Evolutionary conservation across 2,113 vertebrate genomes (phyloP), one percentile per base, ranked within the genome.

Genomic region (Coturnix japonica): DNA sequence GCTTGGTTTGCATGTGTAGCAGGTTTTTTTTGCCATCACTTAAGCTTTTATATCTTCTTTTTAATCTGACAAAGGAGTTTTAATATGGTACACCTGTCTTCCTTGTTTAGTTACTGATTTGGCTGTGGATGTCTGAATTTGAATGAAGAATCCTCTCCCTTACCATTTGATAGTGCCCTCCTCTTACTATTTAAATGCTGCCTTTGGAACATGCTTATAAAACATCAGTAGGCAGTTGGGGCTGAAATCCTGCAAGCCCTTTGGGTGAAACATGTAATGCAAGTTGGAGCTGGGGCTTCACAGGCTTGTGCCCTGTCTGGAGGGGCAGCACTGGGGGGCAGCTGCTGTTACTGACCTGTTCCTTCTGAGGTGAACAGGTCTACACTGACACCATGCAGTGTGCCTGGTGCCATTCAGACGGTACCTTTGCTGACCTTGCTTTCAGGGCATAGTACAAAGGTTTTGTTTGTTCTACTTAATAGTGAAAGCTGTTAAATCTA

Each of bases 221-320:
- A 35, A 23, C 39, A 11, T 6, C 18, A 11, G 14, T 2, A 59
- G 31, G 81, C 30, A 39, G 14, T 2, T 35, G 59, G 37, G 16
- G 46, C 15, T 47, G 1, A 7, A 31, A 10, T 39, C n/a, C 22
- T 47, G 17, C 2, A 8, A 3, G 22, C 15, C 1, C 0, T 2
- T 14, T 7, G 25, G 41, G 18, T 60, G 39, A 43, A 63, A 18
- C 25, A 15, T 9, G n/a, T 26, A 11, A 0, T 9, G 41, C 9
- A 2, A 5, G 0, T 17, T 26, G 8, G n/a, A 22, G 2, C 47
- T 25, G 30, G 0, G 2, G 37, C 35, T 61, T 33, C 22, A 33
- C 5, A 8, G 7, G 0, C 5, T 10, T 11, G 4, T 8, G 11
- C 17, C 30, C 0, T 1, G 9, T 5, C 0, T 3, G 13, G 16